These are phyloP conservation scores for Thalassaphorura encarpata DNA, from an alignment of 1,140 invertebrate species.

Conservation along the genomic window DNA sequence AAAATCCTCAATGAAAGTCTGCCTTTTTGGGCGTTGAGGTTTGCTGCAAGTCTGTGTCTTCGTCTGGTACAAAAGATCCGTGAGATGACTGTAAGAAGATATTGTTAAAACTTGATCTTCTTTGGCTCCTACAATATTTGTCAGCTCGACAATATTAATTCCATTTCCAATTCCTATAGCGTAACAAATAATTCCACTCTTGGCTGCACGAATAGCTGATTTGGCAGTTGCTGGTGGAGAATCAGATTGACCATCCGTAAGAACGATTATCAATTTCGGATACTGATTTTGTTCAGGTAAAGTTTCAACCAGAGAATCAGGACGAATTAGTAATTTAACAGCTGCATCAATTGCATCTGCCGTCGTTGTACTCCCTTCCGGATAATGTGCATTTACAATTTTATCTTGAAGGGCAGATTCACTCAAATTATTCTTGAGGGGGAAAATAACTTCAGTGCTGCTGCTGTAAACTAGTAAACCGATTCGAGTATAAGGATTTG, in stretches of 20 bases:
- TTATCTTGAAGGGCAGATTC: not conserved
- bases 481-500: not conserved
- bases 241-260: constrained; percentile 13
- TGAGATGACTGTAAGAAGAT: not conserved
- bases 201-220: not conserved
- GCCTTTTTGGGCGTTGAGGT: not conserved
- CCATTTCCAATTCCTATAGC: constrained; percentile 12
- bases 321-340: not conserved
- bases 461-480: constrained; percentile 4
- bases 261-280: constrained; percentile 1
- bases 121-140: not conserved
- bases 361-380: not conserved
- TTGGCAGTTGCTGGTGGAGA: not conserved
- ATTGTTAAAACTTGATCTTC: not conserved
- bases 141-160: not conserved
- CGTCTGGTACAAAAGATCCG: not conserved
- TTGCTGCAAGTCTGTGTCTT: not conserved
- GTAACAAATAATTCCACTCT: not conserved
- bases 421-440: not conserved
- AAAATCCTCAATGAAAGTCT: not conserved
- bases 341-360: not conserved
- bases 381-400: not conserved
- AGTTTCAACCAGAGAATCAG: not conserved
- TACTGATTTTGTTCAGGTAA: too few species aligned
- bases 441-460: not conserved